phyloP scores from a whole-genome alignment of 2,888 invertebrate species.

The Taphrorychus bicolor region DNA sequence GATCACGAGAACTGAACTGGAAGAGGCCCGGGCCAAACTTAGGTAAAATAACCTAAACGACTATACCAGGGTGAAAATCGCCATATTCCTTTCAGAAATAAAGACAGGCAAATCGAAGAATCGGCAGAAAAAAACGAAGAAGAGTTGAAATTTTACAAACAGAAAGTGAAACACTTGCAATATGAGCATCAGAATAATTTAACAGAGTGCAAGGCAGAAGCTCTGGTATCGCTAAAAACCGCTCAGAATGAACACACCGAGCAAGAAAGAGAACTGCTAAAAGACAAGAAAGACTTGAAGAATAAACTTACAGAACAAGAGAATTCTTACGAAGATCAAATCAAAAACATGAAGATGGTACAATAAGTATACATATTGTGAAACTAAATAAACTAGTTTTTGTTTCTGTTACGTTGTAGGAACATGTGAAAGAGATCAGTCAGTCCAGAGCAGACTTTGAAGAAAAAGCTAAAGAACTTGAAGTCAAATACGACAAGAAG shows the following conservation, averaged over 20 bases:
- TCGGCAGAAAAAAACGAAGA: slow-evolving; percentile 86
- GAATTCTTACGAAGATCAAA: slow-evolving; percentile 73
- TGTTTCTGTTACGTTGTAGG: slow-evolving; percentile 42
- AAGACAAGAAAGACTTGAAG: slow-evolving; percentile 75
- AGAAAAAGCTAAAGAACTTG: slow-evolving; percentile 71
- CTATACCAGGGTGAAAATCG: too few species aligned
- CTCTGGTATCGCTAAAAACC: slow-evolving; percentile 79
- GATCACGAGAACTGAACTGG: slow-evolving; percentile 87
- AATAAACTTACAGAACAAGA: slow-evolving; percentile 73
- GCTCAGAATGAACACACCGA: slow-evolving; percentile 83
- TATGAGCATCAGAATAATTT: slow-evolving; percentile 89
- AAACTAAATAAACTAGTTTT: not conserved
- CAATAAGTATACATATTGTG: slow-evolving; percentile 54
- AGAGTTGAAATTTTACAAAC: slow-evolving; percentile 86
- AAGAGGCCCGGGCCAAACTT: slow-evolving; percentile 78
- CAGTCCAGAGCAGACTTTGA: slow-evolving; percentile 70
- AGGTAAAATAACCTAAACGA: too few species aligned
- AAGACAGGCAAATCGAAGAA: slow-evolving; percentile 89
- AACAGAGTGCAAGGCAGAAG: slow-evolving; percentile 85
- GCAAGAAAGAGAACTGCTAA: slow-evolving; percentile 78
- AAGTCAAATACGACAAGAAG: slow-evolving; percentile 76
- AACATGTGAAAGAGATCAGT: slow-evolving; percentile 62
- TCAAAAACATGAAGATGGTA: slow-evolving; percentile 71
- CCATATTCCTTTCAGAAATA: too few species aligned
- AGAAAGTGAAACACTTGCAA: slow-evolving; percentile 91